These are phyloP conservation scores for Aradophagus sp. DNA, from an alignment of 1,140 invertebrate genomes.

Conservation along the genomic window DNA sequence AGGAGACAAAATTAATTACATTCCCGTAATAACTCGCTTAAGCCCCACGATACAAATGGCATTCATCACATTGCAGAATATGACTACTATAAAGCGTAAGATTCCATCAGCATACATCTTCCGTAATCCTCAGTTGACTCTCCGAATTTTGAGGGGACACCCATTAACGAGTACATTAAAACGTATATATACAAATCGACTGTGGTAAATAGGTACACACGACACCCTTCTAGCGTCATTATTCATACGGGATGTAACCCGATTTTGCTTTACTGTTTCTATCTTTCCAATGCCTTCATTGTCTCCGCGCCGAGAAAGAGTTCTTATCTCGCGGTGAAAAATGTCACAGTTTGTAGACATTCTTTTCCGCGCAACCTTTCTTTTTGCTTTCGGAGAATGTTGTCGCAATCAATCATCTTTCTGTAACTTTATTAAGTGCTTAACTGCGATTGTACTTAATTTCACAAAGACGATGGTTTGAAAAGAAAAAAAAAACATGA, in stretches of 20 bases:
- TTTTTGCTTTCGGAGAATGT: too few species aligned
- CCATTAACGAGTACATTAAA: conserved; percentile 69
- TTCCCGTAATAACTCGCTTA: conserved; percentile 68
- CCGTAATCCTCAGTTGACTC: conserved; percentile 63
- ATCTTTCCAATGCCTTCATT: conserved; percentile 18
- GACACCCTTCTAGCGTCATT: conserved; percentile 43
- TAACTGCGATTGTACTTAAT: too few species aligned
- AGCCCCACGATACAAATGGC: conserved; percentile 64
- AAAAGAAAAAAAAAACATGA: too few species aligned
- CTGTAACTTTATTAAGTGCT: too few species aligned
- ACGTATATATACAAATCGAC: conserved; percentile 57
- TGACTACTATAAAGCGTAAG: conserved; percentile 67
- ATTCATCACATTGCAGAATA: conserved; percentile 66
- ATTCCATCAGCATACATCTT: conserved; percentile 71
- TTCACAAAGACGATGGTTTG: too few species aligned
- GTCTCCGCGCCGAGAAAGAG: not conserved
- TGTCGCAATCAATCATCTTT: too few species aligned
- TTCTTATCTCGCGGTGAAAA: conserved; percentile 20
- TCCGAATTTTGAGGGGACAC: conserved; percentile 56
- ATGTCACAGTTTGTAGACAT: not conserved
- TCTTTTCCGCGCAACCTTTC: too few species aligned
- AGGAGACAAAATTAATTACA: conserved; percentile 71
- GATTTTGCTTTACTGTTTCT: conserved; percentile 46
- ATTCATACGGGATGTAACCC: conserved; percentile 43
- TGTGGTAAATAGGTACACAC: conserved; percentile 50